phyloP scores from a whole-genome alignment of 2,888 invertebrate species.

The Hedya salicella region DNA sequence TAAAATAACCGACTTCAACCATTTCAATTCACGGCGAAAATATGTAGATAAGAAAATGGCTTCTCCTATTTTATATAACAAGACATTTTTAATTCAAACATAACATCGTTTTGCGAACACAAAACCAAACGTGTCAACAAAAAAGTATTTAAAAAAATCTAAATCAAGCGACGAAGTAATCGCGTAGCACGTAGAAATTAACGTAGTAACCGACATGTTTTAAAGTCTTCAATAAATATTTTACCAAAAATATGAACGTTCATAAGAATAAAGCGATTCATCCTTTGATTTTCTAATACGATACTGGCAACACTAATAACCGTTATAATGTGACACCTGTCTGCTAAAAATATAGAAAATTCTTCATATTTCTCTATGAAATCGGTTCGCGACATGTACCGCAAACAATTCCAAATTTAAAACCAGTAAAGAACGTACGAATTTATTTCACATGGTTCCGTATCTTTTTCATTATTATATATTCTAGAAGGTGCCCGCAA shows the following conservation, averaged over 20 bases:
- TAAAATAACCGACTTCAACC: too few species aligned
- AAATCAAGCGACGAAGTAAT: too few species aligned
- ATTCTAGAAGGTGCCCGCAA: too few species aligned
- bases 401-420: slow-evolving; percentile 32
- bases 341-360: slow-evolving; percentile 21
- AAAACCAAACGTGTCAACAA: not conserved
- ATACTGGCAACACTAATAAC: slow-evolving; percentile 12
- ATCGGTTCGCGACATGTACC: not conserved
- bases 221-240: too few species aligned
- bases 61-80: too few species aligned
- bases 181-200: too few species aligned
- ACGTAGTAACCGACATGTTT: too few species aligned
- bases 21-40: too few species aligned
- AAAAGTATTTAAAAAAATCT: not conserved
- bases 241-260: slow-evolving; percentile 2
- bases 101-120: too few species aligned
- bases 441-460: slow-evolving; percentile 4
- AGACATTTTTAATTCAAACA: too few species aligned
- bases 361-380: slow-evolving; percentile 19
- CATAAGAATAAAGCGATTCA: slow-evolving; percentile 5
- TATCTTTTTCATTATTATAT: not conserved
- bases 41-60: too few species aligned
- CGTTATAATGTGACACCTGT: slow-evolving; percentile 27
- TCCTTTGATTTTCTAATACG: not conserved
- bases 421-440: not conserved